A percentile compares a stretch with the other conserved stretches of the same genome.
Conservation (phyloP, 35 echinoderm and acorn worm species). For the Ophiothrix spiculata region DNA sequence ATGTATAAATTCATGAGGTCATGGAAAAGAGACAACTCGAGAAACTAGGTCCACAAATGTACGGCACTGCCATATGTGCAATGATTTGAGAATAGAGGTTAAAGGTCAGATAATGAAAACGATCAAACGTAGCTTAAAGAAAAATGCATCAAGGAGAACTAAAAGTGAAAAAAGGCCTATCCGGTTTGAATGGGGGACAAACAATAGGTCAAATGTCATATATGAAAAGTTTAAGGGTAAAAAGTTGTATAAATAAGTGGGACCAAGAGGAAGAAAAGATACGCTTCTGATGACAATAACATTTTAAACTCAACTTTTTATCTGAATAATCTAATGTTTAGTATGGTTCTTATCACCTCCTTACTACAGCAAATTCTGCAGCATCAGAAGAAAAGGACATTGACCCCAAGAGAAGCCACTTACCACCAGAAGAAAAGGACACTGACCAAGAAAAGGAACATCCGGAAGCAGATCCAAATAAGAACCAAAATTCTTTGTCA, state of each 20-base stretch:
- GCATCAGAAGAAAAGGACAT: background rate
- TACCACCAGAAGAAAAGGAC: background rate
- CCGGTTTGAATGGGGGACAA: background rate
- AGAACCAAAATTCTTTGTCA: conserved; percentile 16
- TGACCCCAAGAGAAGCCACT: background rate
- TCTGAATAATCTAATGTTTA: background rate
- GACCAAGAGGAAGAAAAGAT: background rate
- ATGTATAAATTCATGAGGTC: no score
- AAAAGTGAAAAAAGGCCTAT: background rate
- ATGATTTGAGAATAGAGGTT: no score
- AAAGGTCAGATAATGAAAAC: no score
- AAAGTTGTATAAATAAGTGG: background rate
- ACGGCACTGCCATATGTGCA: no score
- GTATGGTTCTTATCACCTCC: no score
- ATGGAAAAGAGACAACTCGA: no score
- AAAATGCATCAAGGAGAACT: background rate
- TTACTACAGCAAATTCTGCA: background rate
- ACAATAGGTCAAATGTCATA: no score
- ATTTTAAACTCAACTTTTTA: background rate
- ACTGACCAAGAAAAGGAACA: background rate
- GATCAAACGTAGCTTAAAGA: background rate
- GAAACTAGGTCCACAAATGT: no score
- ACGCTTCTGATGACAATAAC: no score
- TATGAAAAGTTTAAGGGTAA: background rate
- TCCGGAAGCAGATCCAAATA: conserved; percentile 28